phyloP scores from a whole-genome alignment of 2,888 invertebrate species.

The Phaonia tiefii region DNA sequence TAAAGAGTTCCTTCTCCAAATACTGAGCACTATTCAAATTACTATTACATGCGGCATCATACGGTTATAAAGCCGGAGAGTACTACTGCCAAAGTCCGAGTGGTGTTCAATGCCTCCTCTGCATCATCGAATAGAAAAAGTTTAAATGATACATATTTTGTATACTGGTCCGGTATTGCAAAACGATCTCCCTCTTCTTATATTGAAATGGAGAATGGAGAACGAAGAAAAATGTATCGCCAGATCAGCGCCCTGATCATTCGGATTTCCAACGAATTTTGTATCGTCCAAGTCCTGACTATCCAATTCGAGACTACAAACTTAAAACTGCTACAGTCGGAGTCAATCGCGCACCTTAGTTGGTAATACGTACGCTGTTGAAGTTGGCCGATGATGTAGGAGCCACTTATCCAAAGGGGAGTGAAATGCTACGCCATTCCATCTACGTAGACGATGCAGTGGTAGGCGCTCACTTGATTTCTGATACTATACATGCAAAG shows the following conservation, averaged over 20 bases:
- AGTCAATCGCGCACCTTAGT: slow-evolving; percentile 10
- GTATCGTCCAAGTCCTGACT: neutral
- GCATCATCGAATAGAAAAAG: too few relatives aligned
- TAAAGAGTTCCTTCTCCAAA: neutral
- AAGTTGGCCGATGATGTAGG: neutral
- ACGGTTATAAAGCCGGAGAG: slow-evolving; percentile 51
- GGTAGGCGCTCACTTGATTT: slow-evolving; percentile 47
- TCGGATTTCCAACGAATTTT: slow-evolving; percentile 34
- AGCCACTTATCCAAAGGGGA: neutral
- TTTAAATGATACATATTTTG: slow-evolving; percentile 70
- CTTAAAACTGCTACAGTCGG: neutral
- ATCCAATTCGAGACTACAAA: slow-evolving; percentile 4
- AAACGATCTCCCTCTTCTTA: slow-evolving; percentile 59
- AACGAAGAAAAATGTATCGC: slow-evolving; percentile 69
- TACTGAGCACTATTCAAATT: neutral
- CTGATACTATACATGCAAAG: slow-evolving; percentile 20
- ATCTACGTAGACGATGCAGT: slow-evolving; percentile 57
- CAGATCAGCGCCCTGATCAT: slow-evolving; percentile 65
- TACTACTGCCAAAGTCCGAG: too few relatives aligned
- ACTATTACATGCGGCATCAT: slow-evolving; percentile 59
- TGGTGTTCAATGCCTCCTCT: too few relatives aligned
- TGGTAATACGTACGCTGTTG: neutral
- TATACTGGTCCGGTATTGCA: too few relatives aligned
- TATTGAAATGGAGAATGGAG: slow-evolving; percentile 66
- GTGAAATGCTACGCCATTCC: neutral